Percentiles rank a stretch among this genome's conserved stretches.
Conservation (phyloP, 2,797 vertebrate genomes). For the Calcarius lapponicus region DNA sequence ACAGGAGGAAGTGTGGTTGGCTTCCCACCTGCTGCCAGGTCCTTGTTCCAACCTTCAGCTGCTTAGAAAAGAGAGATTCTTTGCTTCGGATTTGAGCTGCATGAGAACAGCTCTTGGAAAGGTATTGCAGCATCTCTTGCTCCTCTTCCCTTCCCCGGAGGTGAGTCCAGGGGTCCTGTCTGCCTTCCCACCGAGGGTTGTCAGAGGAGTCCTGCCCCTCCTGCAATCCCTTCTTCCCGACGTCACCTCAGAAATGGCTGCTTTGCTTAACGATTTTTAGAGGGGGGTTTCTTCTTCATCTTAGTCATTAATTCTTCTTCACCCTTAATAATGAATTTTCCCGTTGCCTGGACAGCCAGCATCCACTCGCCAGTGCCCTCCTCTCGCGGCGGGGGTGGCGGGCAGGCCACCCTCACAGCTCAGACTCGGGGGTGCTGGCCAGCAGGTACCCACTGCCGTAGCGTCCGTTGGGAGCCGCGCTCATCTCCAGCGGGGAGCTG, state of each 20-base stretch:
- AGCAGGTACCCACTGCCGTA: conserved; percentile 93
- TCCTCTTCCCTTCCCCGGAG: background rate
- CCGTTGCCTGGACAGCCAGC: conserved; percentile 13
- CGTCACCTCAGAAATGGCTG: background rate
- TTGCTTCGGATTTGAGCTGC: background rate
- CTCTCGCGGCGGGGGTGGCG: background rate
- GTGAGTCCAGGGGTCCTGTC: background rate
- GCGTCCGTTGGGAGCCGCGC: conserved; percentile 87
- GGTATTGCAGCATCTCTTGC: conserved; percentile 8
- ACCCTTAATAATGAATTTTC: conserved; percentile 3
- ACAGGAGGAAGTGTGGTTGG: background rate
- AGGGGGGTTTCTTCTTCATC: conserved; percentile 40
- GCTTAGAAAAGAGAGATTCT: conserved; percentile 37
- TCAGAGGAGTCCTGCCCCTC: conserved; percentile 57
- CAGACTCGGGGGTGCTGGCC: conserved; percentile 86
- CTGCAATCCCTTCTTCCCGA: background rate
- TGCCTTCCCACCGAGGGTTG: background rate
- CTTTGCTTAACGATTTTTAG: conserved; percentile 17
- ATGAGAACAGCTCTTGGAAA: background rate
- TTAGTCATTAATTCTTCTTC: background rate
- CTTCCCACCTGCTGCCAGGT: conserved; percentile 32
- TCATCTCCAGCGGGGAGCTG: conserved; percentile 89
- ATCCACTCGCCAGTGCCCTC: conserved; percentile 45
- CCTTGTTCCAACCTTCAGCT: conserved; percentile 53
- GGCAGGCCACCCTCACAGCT: conserved; percentile 80